Evolutionary conservation across 2,797 vertebrate species (phyloP), one percentile per base, ranked within the genome.

Genomic region (Rhinoraja longicauda): DNA sequence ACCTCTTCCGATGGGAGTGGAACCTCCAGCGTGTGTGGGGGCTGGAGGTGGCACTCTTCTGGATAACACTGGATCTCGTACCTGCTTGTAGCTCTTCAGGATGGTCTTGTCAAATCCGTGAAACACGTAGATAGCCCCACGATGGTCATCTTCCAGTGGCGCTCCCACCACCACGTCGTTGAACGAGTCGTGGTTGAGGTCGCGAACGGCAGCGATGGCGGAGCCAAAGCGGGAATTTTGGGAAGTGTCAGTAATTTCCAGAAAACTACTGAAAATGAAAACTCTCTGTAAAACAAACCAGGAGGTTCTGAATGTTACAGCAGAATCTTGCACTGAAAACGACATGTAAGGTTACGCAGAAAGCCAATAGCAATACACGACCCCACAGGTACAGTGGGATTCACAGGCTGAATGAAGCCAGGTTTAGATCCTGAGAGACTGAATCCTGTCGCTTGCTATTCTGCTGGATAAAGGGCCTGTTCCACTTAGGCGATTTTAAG

Each of bases 181-280:
- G 96, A 97, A 99, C 86, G 97, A 96, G 19, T 99, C 99, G 0
- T 99, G 98, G 24, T 99, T 99, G 93, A 99, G 97, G 94, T 99
- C 99, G 0, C 96, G 97, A 1, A 99, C 97, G 0, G 98, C 97
- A 0, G 98, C 97, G 0, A 99, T 97, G 59, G 98, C 97, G 0
- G 98, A 97, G 13, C 99, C 99, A 0, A 99, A 99, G 0, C 99
- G 97, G 76, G 98, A 97, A 0, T 99, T 99, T 96, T 99, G 98
- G 93, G 98, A 97, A 1, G 97, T 95, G 39, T 97, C 97, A n/a
- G 97, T 95, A 53, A 99, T 97, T 94, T 96, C 94, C 21, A 99
- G 95, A 0, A 96, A 94, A 1, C 98, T 98, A 0, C 98, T 97
- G 76, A 96, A 95, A 93, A 98, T 76, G 73, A 93, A 93, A 79